These are phyloP conservation scores for Mionectes macconnelli DNA, from an alignment of 2,113 vertebrate genomes.

Conservation along the genomic window DNA sequence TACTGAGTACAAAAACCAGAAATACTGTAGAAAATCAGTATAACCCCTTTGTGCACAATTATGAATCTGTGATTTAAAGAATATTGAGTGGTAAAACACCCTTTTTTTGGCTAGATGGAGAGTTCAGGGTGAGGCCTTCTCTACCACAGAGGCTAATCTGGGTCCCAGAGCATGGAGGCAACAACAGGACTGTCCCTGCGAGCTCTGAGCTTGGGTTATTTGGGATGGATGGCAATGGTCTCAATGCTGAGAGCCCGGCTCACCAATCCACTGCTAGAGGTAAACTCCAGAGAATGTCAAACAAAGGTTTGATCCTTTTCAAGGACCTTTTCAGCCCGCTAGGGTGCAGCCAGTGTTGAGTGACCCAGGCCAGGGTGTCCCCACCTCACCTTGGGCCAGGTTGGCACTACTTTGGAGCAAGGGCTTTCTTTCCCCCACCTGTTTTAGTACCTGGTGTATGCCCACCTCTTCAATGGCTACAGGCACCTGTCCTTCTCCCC, in stretches of 20 bases:
- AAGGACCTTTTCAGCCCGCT: background rate
- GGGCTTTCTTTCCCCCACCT: background rate
- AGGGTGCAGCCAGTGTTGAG: fast-evolving
- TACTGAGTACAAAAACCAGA: fast-evolving
- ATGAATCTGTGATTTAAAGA: background rate
- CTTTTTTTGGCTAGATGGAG: background rate
- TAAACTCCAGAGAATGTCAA: background rate
- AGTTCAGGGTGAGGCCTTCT: background rate
- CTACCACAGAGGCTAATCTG: background rate
- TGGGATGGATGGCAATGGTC: background rate
- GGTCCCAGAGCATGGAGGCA: background rate
- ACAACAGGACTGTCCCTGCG: background rate
- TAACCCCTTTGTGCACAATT: background rate
- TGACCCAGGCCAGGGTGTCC: background rate
- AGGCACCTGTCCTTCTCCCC: background rate
- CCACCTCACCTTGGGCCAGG: background rate
- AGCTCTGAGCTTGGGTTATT: background rate
- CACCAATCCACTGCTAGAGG: background rate
- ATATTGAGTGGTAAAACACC: background rate
- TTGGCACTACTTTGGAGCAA: background rate
- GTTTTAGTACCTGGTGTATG: background rate
- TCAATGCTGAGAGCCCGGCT: background rate
- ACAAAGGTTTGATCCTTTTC: background rate
- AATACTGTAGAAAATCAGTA: background rate
- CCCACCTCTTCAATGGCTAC: background rate